These are phyloP conservation scores for Cosmopolites sordidus DNA, from an alignment of 2,888 invertebrate genomes.

Conservation along the genomic window DNA sequence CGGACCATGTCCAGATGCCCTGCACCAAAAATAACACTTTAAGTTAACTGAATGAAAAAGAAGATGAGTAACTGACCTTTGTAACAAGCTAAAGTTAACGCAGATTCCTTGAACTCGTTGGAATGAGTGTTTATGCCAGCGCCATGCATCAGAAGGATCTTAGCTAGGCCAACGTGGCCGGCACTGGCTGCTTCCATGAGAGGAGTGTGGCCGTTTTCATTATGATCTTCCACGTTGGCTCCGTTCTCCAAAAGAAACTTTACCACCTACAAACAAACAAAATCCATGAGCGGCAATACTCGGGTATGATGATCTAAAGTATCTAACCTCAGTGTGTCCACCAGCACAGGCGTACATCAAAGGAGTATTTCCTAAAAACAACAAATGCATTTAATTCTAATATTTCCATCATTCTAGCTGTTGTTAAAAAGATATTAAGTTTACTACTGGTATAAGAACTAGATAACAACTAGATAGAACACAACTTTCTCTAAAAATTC, in stretches of 20 bases:
- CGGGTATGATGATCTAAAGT: neutral
- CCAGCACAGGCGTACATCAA: conserved; percentile 96
- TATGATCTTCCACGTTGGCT: conserved; percentile 96
- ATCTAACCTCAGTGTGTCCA: conserved; percentile 63
- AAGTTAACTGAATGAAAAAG: neutral
- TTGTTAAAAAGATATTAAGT: too few species aligned
- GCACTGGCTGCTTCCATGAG: conserved; percentile 98
- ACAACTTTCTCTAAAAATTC: too few species aligned
- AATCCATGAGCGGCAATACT: neutral
- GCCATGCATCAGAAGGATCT: conserved; percentile 85
- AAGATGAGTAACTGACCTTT: conserved; percentile 60
- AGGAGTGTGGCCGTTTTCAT: conserved; percentile 98
- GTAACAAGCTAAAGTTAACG: conserved; percentile 75
- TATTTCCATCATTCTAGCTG: too few species aligned
- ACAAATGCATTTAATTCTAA: too few species aligned
- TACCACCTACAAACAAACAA: conserved; percentile 16
- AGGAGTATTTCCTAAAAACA: conserved; percentile 77
- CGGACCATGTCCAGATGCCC: conserved; percentile 69
- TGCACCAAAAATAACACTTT: neutral
- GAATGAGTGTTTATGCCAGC: conserved; percentile 98
- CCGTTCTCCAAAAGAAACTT: conserved; percentile 77
- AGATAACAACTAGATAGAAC: too few species aligned
- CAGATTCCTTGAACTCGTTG: conserved; percentile 98
- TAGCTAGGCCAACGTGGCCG: conserved; percentile 89
- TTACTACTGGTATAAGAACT: too few species aligned